Conservation (phyloP, 2,113 vertebrate species). For the Caracal caracal region DNA sequence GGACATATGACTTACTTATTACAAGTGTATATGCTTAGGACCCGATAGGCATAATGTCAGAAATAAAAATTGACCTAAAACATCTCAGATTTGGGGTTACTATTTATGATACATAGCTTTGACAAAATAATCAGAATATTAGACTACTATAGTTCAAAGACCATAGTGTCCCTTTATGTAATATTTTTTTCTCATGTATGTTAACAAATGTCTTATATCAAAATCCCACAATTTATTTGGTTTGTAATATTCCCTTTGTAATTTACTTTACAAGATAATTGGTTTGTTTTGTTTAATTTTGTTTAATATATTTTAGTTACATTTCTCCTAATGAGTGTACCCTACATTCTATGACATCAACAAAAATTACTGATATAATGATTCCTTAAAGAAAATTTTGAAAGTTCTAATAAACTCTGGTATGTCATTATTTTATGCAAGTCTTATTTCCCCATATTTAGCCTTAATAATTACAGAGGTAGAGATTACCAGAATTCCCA, state of each 20-base stretch:
- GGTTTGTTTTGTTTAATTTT: neutral
- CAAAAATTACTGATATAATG: neutral
- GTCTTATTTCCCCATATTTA: slow-evolving; percentile 12
- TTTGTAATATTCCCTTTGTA: slow-evolving; percentile 9
- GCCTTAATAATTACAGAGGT: neutral
- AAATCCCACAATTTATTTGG: neutral
- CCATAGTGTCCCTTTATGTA: neutral
- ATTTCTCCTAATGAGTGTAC: neutral
- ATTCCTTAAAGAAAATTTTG: slow-evolving; percentile 16
- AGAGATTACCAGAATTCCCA: neutral
- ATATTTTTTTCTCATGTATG: neutral
- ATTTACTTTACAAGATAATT: neutral
- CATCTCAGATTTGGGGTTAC: neutral
- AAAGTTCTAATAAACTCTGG: neutral
- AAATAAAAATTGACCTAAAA: slow-evolving; percentile 37
- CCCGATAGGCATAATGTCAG: neutral
- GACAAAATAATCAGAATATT: neutral
- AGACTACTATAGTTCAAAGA: neutral
- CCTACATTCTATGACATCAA: neutral
- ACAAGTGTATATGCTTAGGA: neutral
- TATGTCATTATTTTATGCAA: neutral
- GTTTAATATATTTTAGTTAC: neutral
- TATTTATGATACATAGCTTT: neutral
- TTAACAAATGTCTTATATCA: slow-evolving; percentile 3
- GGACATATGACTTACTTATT: neutral